Evolutionary conservation across 2,113 vertebrate genomes (phyloP).

Genomic region (Agelaius phoeniceus): DNA sequence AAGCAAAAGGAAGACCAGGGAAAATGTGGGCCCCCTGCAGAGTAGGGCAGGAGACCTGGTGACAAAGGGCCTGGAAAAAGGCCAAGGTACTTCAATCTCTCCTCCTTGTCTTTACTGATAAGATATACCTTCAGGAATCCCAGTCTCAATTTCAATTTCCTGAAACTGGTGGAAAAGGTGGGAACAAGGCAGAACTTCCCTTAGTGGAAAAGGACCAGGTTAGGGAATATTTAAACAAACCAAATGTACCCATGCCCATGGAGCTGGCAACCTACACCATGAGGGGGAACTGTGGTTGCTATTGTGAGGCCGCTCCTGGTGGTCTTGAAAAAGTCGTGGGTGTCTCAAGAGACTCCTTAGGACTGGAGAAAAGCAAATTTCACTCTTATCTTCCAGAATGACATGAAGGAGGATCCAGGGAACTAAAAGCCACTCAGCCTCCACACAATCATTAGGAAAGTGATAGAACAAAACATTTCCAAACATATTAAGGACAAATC

Average conservation of each 20-base stretch:
- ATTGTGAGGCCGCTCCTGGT: fast-evolving
- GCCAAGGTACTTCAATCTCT: neutral
- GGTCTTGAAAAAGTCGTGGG: neutral
- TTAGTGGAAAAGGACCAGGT: neutral
- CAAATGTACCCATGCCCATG: neutral
- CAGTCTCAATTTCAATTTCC: no score
- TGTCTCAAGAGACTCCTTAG: neutral
- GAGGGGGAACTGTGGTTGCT: neutral
- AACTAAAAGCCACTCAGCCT: neutral
- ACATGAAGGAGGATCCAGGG: neutral
- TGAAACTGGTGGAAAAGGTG: neutral
- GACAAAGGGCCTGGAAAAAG: neutral
- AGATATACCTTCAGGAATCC: neutral
- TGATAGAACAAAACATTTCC: neutral
- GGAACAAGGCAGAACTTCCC: neutral
- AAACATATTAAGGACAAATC: neutral
- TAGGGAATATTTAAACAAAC: neutral
- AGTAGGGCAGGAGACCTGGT: neutral
- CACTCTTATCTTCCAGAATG: neutral
- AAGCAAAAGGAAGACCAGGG: neutral
- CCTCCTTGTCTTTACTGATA: neutral
- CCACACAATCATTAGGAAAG: neutral
- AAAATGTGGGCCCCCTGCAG: neutral
- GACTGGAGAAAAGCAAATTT: neutral
- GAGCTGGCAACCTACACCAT: neutral